A percentile compares a stretch with the other conserved stretches of the same genome.
phyloP scores from a whole-genome alignment of 2,113 vertebrate genomes.

The Nannobrachium achirus region DNA sequence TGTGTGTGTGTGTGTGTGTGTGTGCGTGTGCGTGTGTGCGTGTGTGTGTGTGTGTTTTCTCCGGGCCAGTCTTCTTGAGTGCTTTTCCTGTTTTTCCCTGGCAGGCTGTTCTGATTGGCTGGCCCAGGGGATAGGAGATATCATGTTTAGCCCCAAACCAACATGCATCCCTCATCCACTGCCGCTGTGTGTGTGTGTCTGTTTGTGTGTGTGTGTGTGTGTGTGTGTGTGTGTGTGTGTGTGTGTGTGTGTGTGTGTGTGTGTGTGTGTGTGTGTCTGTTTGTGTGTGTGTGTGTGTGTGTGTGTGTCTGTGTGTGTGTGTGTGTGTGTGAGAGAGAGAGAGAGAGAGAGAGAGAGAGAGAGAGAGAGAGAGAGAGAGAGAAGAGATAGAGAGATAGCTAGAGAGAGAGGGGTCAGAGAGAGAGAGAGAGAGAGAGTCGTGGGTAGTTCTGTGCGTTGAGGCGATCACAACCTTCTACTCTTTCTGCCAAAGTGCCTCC shows the following conservation, averaged over 20 bases:
- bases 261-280: conserved; percentile 5
- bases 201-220: conserved; percentile 27
- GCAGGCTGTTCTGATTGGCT: conserved; percentile 79
- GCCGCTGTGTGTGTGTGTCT: conserved; percentile 37
- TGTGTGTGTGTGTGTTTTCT: conserved; percentile 55
- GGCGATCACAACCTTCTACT: conserved; percentile 70
- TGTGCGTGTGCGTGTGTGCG: conserved; percentile 14
- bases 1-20: conserved; percentile 23
- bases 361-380: too few relatives aligned
- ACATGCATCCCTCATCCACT: conserved; percentile 77
- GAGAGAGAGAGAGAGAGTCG: conserved; percentile 56
- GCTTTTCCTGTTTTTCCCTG: conserved; percentile 75
- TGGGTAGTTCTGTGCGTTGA: conserved; percentile 75
- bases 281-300: conserved; percentile 23
- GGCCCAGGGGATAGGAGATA: conserved; percentile 76
- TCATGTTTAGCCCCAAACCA: conserved; percentile 83
- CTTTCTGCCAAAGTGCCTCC: conserved; percentile 77
- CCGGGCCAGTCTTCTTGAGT: conserved; percentile 72
- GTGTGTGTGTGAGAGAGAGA: conserved; percentile 2
- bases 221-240: conserved; percentile 3
- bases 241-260: conserved; percentile 4
- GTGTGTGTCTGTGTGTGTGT: not conserved
- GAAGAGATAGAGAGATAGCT: conserved; percentile 4
- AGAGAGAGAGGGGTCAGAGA: conserved; percentile 34
- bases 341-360: conserved; percentile 31